phyloP scores from a whole-genome alignment of 35 echinoderm and acorn worm genomes.

The Lytechinus pictus region DNA sequence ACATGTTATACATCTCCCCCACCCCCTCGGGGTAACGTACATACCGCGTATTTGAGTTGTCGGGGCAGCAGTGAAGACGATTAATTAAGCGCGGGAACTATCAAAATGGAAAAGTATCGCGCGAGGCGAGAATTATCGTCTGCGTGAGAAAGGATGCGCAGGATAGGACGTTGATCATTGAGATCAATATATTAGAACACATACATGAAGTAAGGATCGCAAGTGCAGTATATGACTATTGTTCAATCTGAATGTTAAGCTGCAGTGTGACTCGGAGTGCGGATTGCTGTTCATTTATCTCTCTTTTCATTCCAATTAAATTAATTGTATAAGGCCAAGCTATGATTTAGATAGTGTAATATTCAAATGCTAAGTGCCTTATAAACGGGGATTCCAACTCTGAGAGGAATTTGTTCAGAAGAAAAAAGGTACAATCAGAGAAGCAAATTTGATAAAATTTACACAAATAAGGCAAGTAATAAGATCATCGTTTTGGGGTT shows the following conservation, averaged over 20 bases:
- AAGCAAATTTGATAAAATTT: too few relatives aligned
- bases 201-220: background rate
- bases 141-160: background rate
- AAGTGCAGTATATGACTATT: background rate
- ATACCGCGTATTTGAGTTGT: background rate
- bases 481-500: too few relatives aligned
- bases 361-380: too few relatives aligned
- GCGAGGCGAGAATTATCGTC: constrained; percentile 8
- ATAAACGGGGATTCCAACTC: too few relatives aligned
- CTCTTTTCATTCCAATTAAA: too few relatives aligned
- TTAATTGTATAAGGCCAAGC: too few relatives aligned
- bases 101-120: background rate
- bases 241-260: background rate
- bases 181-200: background rate
- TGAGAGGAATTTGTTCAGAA: too few relatives aligned
- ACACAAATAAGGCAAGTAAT: too few relatives aligned
- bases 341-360: too few relatives aligned
- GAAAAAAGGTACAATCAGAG: too few relatives aligned
- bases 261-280: too few relatives aligned
- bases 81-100: constrained; percentile 18
- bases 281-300: background rate
- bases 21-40: background rate
- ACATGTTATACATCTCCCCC: constrained; percentile 1
- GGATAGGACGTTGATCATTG: background rate
- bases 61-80: background rate